Percentiles rank a stretch among this genome's conserved stretches.
These are phyloP conservation scores for Caenorhabditis macrosperma DNA, from an alignment of 2,888 invertebrate genomes.

Conservation along the genomic window DNA sequence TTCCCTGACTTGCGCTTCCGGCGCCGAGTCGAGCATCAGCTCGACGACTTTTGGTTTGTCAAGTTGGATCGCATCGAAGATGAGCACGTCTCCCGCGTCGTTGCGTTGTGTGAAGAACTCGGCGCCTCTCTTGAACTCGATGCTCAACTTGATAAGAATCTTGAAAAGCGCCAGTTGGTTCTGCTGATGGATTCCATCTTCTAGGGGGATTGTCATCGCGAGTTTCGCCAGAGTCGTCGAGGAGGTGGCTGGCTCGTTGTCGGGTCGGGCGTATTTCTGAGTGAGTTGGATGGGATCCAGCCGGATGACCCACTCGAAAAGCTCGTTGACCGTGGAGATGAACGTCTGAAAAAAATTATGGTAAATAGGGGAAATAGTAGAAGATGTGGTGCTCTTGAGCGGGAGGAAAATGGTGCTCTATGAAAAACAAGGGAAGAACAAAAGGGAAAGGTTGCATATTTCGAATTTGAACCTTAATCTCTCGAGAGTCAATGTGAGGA, in stretches of 20 bases:
- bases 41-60: conserved; percentile 34
- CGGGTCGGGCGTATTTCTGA: conserved; percentile 22
- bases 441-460: background rate
- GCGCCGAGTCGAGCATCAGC: conserved; percentile 41
- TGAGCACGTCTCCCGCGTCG: conserved; percentile 25
- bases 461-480: conserved; percentile 30
- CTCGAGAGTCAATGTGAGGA: conserved; percentile 39
- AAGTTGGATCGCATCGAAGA: conserved; percentile 25
- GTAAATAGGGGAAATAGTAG: background rate
- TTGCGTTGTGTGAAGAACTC: conserved; percentile 41
- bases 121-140: conserved; percentile 29
- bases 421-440: background rate
- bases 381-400: background rate
- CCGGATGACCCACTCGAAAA: conserved; percentile 53
- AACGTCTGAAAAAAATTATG: conserved; percentile 30
- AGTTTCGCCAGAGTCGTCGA: conserved; percentile 34
- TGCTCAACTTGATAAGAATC: conserved; percentile 39
- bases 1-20: conserved; percentile 24
- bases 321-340: conserved; percentile 47
- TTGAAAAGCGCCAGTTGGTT: conserved; percentile 54
- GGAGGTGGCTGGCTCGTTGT: conserved; percentile 3
- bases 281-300: conserved; percentile 44
- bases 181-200: conserved; percentile 32
- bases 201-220: conserved; percentile 40
- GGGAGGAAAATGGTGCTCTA: no score